Conservation (phyloP, 2,797 vertebrate genomes). For the Eulemur albifrons region DNA sequence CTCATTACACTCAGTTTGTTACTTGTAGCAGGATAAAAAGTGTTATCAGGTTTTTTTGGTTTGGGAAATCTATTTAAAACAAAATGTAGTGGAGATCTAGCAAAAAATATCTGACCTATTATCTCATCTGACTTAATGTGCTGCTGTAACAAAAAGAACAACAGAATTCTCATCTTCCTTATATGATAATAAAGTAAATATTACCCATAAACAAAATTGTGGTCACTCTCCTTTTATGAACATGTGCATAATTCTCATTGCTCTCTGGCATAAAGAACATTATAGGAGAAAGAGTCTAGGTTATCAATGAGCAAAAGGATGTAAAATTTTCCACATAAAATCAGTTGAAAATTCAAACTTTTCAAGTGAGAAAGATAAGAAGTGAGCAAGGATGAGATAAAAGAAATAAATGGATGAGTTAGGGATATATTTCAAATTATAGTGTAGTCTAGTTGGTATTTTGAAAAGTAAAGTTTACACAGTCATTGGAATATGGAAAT, state of each 20-base stretch:
- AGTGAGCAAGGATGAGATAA: not conserved
- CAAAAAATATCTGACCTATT: not conserved
- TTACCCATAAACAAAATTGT: not conserved
- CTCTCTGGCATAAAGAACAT: not conserved
- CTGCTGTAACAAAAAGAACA: not conserved
- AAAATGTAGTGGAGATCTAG: not conserved
- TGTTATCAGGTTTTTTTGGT: not conserved
- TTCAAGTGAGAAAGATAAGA: slow-evolving; percentile 21
- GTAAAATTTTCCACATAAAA: not conserved
- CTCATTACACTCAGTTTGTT: not conserved
- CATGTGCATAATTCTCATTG: not conserved
- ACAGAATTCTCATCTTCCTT: not conserved
- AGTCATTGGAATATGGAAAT: slow-evolving; percentile 45
- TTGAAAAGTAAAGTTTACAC: slow-evolving; percentile 59
- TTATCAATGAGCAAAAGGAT: not conserved
- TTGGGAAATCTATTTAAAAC: not conserved
- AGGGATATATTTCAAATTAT: slow-evolving; percentile 36
- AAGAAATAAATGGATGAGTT: not conserved
- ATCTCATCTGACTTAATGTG: not conserved
- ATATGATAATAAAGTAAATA: slow-evolving; percentile 18
- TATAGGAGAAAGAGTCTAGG: not conserved
- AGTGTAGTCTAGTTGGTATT: slow-evolving; percentile 17
- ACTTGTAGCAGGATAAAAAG: not conserved
- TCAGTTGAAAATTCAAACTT: not conserved
- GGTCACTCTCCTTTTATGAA: not conserved